Evolutionary conservation across 2,797 vertebrate genomes (phyloP), one percentile per base, ranked within the genome.

Genomic region (Microchirus variegatus): DNA sequence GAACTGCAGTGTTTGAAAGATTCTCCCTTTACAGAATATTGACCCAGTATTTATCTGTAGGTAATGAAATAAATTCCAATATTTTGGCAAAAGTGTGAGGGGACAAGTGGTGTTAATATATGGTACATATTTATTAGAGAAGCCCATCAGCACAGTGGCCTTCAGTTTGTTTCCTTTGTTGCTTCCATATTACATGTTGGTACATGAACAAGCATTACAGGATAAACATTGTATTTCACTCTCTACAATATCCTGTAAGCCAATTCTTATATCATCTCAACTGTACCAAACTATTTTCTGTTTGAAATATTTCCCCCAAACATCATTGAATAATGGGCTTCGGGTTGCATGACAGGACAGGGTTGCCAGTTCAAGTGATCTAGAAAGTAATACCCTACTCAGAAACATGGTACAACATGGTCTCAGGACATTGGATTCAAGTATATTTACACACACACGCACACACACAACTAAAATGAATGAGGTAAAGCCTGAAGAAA

Each of bases 361-460:
- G 59, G 48, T 53, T 13, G 69, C 62, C 73, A 53, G 45, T 67
- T 83, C 63, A 68, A 76, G 59, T 68, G 53, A 63, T 64, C 78
- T 83, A 88, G 59, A 10, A 50, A 59, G 73, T 86, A 82, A 73
- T 82, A 86, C 73, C 82, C 81, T 89, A 87, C 73, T 85, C 73
- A 86, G 78, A 87, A 87, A 86, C 77, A 87, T 87, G 78, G 75
- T 88, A 84, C 70, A 13, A 75, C 83, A 80, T 71, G 59, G 31
- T 80, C 74, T 77, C 78, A 87, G 88, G 85, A 91, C 81, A 79
- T 84, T 87, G 79, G 85, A 86, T 89, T 90, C 73, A 87, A 87
- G 85, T 89, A 85, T 77, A 77, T 84, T 85, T 78, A 87, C 77
- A 79, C 77, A 82, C 66, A 86, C 78, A 87, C 77, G 78, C 77